These are phyloP conservation scores for Colletes latitarsis DNA, from an alignment of 1,140 invertebrate species.

Conservation along the genomic window DNA sequence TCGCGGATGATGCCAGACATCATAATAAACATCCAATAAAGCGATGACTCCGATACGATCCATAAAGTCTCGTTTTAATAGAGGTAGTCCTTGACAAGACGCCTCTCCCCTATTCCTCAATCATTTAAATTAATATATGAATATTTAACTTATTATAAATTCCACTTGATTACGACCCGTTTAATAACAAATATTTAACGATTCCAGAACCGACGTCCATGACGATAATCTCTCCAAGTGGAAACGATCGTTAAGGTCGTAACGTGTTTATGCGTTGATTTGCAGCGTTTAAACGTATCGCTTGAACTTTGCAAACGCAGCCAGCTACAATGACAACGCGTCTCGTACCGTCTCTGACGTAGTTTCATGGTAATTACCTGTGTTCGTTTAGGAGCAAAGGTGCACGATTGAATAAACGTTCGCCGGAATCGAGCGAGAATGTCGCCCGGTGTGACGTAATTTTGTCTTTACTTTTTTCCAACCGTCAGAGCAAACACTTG, in stretches of 20 bases:
- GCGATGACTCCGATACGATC: neutral
- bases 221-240: no score
- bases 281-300: neutral
- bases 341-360: neutral
- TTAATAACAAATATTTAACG: neutral
- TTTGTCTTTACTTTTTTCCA: neutral
- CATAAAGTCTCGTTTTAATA: constrained; percentile 40
- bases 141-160: neutral
- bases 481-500: constrained; percentile 1
- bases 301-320: neutral
- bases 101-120: neutral
- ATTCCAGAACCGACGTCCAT: neutral
- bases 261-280: neutral
- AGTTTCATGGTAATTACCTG: constrained; percentile 13
- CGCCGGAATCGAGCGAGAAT: neutral
- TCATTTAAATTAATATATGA: neutral
- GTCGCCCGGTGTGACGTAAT: constrained; percentile 4
- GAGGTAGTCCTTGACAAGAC: neutral
- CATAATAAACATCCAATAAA: constrained; percentile 20
- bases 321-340: constrained; percentile 12
- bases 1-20: neutral
- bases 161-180: neutral
- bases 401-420: constrained; percentile 11
- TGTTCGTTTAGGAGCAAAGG: constrained; percentile 14
- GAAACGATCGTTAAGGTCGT: neutral